Conservation (phyloP, 2,797 vertebrate genomes). For the Pelodytes ibericus region DNA sequence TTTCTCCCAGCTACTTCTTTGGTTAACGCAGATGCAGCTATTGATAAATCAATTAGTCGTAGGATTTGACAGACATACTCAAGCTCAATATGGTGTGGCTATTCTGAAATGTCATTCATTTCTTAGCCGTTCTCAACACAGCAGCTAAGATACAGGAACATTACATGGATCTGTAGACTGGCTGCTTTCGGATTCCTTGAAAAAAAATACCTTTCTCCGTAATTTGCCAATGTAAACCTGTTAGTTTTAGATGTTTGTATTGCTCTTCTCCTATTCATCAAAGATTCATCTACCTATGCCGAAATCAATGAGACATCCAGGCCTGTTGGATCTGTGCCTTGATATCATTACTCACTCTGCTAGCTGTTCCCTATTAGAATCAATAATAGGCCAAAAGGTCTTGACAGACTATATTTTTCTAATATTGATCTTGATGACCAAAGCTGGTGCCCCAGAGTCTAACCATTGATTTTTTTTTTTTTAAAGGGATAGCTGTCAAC, state of each 20-base stretch:
- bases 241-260: constrained; percentile 50
- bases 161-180: not conserved
- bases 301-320: constrained; percentile 65
- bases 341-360: constrained; percentile 70
- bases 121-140: not conserved
- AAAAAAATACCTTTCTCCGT: constrained; percentile 24
- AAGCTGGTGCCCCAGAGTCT: constrained; percentile 70
- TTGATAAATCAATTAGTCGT: constrained; percentile 19
- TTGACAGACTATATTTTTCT: constrained; percentile 67
- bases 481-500: constrained; percentile 67
- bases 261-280: constrained; percentile 61
- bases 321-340: constrained; percentile 62
- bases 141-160: not conserved
- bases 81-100: not conserved
- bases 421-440: constrained; percentile 78
- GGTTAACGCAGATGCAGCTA: not conserved
- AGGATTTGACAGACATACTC: not conserved
- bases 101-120: not conserved
- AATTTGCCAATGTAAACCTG: constrained; percentile 46
- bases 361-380: constrained; percentile 67
- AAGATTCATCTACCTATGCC: constrained; percentile 59
- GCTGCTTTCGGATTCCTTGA: not conserved
- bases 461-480: constrained; percentile 76
- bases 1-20: not conserved
- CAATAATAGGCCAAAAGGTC: constrained; percentile 71